Percentiles rank a stretch among this genome's conserved stretches.
These are phyloP conservation scores for Circaetus gallicus DNA, from an alignment of 2,113 vertebrate species.

Conservation along the genomic window DNA sequence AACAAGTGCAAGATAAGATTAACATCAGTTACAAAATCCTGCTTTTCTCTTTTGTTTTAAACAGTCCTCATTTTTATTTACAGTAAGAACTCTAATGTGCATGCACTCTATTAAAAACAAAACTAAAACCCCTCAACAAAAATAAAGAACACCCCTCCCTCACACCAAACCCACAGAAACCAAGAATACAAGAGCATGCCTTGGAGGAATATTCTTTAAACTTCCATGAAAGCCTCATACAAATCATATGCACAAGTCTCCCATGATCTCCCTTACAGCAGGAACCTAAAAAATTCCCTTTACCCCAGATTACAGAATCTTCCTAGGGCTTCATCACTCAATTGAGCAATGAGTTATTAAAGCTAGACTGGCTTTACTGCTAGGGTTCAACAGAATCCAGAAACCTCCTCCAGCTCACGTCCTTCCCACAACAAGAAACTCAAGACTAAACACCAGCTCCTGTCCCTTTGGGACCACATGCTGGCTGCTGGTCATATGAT, in stretches of 20 bases:
- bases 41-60: neutral
- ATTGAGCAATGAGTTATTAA: neutral
- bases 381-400: neutral
- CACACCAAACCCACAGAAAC: neutral
- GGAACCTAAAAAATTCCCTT: neutral
- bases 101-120: neutral
- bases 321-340: neutral
- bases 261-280: neutral
- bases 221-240: neutral
- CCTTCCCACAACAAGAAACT: neutral
- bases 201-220: neutral
- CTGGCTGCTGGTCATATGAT: neutral
- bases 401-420: neutral
- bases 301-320: neutral
- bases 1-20: neutral
- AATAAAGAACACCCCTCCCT: neutral
- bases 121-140: neutral
- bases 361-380: neutral
- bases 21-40: neutral
- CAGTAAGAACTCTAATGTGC: neutral
- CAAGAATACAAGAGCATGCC: neutral
- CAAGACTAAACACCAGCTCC: neutral
- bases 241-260: neutral
- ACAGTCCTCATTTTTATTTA: neutral
- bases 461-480: neutral